Evolutionary conservation across 2,113 vertebrate species (phyloP), one percentile per base, ranked within the genome.

Genomic region (Dromas ardeola): DNA sequence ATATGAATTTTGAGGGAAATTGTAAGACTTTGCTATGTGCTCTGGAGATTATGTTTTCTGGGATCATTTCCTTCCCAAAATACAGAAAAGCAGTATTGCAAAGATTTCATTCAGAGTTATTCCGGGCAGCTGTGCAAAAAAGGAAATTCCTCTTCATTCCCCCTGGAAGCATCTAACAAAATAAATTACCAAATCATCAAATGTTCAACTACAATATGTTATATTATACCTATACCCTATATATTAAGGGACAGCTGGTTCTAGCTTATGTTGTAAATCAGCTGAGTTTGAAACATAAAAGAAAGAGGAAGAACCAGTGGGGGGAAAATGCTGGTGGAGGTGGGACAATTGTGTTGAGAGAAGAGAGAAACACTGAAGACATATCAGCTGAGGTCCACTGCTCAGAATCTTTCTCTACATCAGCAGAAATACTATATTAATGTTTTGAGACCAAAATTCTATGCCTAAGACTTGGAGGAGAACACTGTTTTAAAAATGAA

Each of bases 311-410:
- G n/a, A 89, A 83, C 2, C 4, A 47, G 4, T 5, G 6, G 1
- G 11, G 10, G 13, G 11, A 23, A 76, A 71, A 80, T 20, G 5
- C 5, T 76, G 9, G 8, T 76, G 10, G 6, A 56, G 3, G 6
- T 56, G 12, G 4, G 7, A 74, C 2, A 52, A 56, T 8, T 45
- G 6, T 1, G 1, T 2, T 79, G n/a, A 65, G 18, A 26, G 21
- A 53, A 53, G n/a, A 65, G 19, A 76, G 34, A 70, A 79, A 66
- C 17, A 34, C 4, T 45, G 40, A 38, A 65, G 25, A 36, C 2
- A 1, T 26, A 29, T 42, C 38, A 90, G 6, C 11, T 58, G 38
- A 81, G 8, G 32, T 63, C 27, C 7, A 36, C 13, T 72, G 36
- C 30, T 81, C 13, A 34, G 3, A 16, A 9, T 70, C 42, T 86